phyloP scores from a whole-genome alignment of 2,113 vertebrate species.

The Sinosuthora webbiana region DNA sequence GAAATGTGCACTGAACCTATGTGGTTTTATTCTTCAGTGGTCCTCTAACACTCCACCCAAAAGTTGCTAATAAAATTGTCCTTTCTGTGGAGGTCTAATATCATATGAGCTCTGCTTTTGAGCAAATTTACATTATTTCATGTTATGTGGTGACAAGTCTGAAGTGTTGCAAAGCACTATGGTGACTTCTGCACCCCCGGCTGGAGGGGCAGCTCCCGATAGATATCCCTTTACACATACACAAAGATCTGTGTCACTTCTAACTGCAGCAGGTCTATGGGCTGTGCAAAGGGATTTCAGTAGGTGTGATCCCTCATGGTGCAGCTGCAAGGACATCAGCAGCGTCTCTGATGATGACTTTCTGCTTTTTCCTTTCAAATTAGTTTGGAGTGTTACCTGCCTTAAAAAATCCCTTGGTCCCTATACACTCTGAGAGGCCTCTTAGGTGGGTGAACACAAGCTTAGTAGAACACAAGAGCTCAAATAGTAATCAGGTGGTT shows the following conservation, averaged over 20 bases:
- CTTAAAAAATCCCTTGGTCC: neutral
- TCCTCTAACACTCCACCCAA: neutral
- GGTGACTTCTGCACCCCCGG: neutral
- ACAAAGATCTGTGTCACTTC: neutral
- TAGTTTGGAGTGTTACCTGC: neutral
- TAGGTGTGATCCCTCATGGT: neutral
- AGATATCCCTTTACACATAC: too few species aligned
- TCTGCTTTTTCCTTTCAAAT: neutral
- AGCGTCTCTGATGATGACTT: neutral
- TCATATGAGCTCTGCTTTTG: neutral
- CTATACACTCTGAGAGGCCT: neutral
- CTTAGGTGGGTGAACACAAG: neutral
- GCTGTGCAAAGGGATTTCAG: neutral
- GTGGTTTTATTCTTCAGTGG: neutral
- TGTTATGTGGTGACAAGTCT: neutral
- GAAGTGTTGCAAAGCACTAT: neutral
- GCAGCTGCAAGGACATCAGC: neutral
- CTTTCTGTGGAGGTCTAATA: neutral
- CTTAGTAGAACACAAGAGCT: neutral
- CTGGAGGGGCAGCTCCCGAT: neutral
- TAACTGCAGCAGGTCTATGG: neutral
- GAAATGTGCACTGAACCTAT: neutral
- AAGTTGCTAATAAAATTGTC: neutral
- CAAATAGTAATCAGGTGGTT: conserved; percentile 1
- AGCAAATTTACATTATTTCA: neutral